Evolutionary conservation across 2,888 invertebrate species (phyloP).

Genomic region (Eilema sororculum): DNA sequence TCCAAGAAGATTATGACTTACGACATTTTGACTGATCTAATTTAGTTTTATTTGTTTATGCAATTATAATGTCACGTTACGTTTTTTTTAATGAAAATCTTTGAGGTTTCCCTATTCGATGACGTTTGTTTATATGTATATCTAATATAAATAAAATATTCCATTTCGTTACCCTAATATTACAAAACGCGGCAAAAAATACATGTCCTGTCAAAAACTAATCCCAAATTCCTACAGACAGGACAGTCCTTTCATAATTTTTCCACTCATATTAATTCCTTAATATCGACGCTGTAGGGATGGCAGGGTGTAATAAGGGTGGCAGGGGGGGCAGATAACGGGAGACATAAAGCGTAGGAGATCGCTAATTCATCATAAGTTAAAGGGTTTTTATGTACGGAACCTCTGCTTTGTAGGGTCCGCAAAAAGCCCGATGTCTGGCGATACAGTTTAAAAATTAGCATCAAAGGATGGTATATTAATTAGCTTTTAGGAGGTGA

Average conservation of each 20-base stretch:
- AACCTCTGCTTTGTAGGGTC: slow-evolving; percentile 76
- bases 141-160: neutral
- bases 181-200: slow-evolving; percentile 19
- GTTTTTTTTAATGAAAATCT: neutral
- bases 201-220: slow-evolving; percentile 29
- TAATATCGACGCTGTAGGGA: slow-evolving; percentile 77
- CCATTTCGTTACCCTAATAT: neutral
- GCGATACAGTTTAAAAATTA: slow-evolving; percentile 76
- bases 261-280: slow-evolving; percentile 84
- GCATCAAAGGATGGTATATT: slow-evolving; percentile 74
- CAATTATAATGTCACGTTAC: neutral
- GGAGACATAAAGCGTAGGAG: slow-evolving; percentile 86
- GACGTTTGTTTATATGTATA: no score
- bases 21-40: neutral
- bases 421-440: slow-evolving; percentile 73
- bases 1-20: neutral
- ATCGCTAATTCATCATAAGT: slow-evolving; percentile 88
- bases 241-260: slow-evolving; percentile 71
- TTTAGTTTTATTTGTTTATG: neutral
- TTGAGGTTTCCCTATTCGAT: no score
- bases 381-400: slow-evolving; percentile 86
- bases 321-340: slow-evolving; percentile 76
- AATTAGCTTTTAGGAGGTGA: slow-evolving; percentile 77
- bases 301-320: slow-evolving; percentile 53
- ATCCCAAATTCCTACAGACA: slow-evolving; percentile 39